These are phyloP conservation scores for Equus quagga DNA, from an alignment of 2,113 vertebrate species.

Conservation along the genomic window DNA sequence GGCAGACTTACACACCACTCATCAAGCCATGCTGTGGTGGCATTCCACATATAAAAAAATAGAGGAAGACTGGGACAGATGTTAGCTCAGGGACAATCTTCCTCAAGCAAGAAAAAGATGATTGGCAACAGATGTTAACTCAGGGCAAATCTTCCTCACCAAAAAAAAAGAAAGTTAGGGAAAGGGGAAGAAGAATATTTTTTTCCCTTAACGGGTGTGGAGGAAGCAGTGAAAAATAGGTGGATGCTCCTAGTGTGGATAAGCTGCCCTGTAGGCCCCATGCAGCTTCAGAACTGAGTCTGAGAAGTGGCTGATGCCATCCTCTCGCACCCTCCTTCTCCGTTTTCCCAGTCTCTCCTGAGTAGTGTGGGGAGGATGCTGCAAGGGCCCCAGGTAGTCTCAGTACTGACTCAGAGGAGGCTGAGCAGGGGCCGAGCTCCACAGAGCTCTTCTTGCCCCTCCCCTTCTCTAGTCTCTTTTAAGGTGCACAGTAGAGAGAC, in stretches of 20 bases:
- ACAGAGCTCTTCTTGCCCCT: background rate
- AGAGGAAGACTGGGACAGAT: too few species aligned
- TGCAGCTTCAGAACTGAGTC: background rate
- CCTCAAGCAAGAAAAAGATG: too few species aligned
- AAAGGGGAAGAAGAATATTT: background rate
- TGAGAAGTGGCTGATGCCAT: background rate
- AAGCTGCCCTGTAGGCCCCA: fast-evolving
- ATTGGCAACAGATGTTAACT: too few species aligned
- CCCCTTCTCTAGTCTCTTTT: background rate
- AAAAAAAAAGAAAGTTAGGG: background rate
- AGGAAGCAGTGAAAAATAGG: background rate
- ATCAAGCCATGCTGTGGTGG: too few species aligned
- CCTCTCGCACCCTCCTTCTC: background rate
- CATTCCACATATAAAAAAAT: too few species aligned
- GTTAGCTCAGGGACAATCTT: too few species aligned
- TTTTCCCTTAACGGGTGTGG: background rate
- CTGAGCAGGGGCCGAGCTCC: background rate
- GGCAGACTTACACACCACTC: too few species aligned
- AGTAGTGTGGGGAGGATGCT: background rate
- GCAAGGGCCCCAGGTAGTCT: background rate
- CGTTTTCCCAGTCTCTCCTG: background rate
- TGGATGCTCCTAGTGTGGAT: too few species aligned
- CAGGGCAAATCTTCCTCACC: too few species aligned
- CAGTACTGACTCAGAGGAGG: too few species aligned
- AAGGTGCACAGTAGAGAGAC: background rate